Conservation (phyloP, 2,888 invertebrate genomes). For the Phlogophora meticulosa region DNA sequence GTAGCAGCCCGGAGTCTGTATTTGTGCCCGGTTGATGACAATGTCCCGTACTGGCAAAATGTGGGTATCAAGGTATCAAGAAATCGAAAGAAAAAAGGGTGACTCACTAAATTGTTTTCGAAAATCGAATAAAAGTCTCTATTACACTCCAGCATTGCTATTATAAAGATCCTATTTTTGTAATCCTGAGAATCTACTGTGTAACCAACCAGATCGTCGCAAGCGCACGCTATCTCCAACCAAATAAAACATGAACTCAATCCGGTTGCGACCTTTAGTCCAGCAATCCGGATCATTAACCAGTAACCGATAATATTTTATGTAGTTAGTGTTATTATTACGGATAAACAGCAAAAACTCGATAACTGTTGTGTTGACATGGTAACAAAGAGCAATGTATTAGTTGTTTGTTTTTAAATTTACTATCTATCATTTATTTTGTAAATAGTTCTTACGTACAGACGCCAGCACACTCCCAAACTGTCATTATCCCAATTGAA, state of each 20-base stretch:
- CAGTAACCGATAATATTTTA: slow-evolving; percentile 30
- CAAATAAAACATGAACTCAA: slow-evolving; percentile 24
- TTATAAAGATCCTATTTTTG: no score
- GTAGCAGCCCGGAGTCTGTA: no score
- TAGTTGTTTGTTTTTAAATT: slow-evolving; percentile 12
- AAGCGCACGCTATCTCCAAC: not conserved
- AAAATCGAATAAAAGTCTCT: no score
- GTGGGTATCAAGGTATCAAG: no score
- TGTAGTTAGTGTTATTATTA: slow-evolving; percentile 12
- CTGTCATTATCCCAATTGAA: no score
- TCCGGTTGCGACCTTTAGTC: slow-evolving; percentile 24
- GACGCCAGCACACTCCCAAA: no score
- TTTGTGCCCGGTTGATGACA: no score
- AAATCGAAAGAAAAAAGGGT: no score
- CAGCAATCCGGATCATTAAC: slow-evolving; percentile 47
- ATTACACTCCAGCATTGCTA: no score
- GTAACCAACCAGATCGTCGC: not conserved
- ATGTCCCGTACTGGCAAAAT: no score
- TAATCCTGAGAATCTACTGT: no score
- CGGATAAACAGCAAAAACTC: not conserved
- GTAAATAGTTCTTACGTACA: slow-evolving; percentile 6
- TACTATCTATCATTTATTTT: slow-evolving; percentile 6
- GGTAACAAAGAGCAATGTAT: slow-evolving; percentile 22
- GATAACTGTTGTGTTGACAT: slow-evolving; percentile 34
- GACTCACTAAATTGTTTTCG: no score